phyloP scores from a whole-genome alignment of 2,113 vertebrate species.

The Gadus macrocephalus region DNA sequence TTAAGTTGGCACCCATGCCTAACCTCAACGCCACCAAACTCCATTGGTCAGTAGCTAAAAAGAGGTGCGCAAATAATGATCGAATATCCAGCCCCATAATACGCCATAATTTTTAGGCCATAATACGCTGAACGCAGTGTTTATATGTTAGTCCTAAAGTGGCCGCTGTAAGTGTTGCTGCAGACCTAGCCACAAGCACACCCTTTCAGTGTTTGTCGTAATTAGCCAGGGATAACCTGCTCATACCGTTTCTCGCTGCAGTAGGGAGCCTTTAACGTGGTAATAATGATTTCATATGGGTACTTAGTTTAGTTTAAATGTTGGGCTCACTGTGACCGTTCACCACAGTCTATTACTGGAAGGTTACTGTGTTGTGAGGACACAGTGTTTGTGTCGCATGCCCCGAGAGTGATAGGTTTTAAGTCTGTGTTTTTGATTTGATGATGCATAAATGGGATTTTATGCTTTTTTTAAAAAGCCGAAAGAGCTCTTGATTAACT shows the following conservation, averaged over 20 bases:
- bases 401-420: not conserved
- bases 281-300: conserved; percentile 8
- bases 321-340: not conserved
- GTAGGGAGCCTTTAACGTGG: conserved; percentile 25
- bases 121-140: not conserved
- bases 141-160: conserved; percentile 5
- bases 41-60: conserved; percentile 2
- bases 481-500: no score
- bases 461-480: no score
- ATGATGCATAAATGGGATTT: no score
- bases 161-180: conserved; percentile 24
- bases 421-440: not conserved
- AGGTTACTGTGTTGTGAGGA: not conserved
- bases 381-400: no score
- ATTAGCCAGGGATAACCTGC: conserved; percentile 36
- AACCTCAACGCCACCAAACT: not conserved
- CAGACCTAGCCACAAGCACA: conserved; percentile 25
- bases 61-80: not conserved
- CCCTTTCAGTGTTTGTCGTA: conserved; percentile 25
- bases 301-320: conserved; percentile 7
- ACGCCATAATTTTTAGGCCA: no score
- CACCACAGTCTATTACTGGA: not conserved
- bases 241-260: conserved; percentile 42
- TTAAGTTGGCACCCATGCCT: no score
- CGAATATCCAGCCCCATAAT: conserved; percentile 26